Evolutionary conservation across 2,888 invertebrate genomes (phyloP).

Genomic region (Pyralis farinalis): DNA sequence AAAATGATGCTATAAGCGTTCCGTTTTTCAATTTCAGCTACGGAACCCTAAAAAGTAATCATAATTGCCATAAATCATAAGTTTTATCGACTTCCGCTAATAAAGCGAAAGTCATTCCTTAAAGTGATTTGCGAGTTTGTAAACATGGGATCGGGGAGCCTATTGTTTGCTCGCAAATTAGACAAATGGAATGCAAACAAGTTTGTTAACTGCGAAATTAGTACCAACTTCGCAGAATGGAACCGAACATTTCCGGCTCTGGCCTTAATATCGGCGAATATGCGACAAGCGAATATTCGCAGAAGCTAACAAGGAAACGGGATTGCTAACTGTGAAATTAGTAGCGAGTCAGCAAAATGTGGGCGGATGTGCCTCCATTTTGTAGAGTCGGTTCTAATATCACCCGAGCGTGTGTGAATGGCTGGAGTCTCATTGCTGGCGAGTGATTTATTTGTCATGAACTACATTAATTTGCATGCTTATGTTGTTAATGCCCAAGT

Average conservation of each 20-base stretch:
- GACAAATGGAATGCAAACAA: slow-evolving; percentile 6
- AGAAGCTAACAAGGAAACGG: not conserved
- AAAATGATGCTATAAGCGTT: no score
- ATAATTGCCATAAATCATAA: no score
- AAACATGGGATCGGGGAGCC: not conserved
- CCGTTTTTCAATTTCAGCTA: no score
- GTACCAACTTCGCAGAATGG: not conserved
- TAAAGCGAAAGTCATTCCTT: not conserved
- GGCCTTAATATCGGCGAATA: not conserved
- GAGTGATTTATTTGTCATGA: no score
- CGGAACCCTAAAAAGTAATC: no score
- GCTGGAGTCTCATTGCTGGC: not conserved
- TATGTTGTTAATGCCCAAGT: no score
- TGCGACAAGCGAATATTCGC: not conserved
- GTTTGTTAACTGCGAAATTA: slow-evolving; percentile 7
- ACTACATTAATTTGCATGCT: no score
- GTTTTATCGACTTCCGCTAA: no score
- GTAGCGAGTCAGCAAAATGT: not conserved
- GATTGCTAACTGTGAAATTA: not conserved
- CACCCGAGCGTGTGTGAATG: no score
- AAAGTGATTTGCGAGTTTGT: not conserved
- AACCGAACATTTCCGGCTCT: not conserved
- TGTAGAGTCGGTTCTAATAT: no score
- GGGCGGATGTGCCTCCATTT: not conserved
- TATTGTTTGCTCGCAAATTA: slow-evolving; percentile 6